These are phyloP conservation scores for Calyptommatus sinebrachiatus DNA, from an alignment of 2,113 vertebrate genomes.

Conservation along the genomic window DNA sequence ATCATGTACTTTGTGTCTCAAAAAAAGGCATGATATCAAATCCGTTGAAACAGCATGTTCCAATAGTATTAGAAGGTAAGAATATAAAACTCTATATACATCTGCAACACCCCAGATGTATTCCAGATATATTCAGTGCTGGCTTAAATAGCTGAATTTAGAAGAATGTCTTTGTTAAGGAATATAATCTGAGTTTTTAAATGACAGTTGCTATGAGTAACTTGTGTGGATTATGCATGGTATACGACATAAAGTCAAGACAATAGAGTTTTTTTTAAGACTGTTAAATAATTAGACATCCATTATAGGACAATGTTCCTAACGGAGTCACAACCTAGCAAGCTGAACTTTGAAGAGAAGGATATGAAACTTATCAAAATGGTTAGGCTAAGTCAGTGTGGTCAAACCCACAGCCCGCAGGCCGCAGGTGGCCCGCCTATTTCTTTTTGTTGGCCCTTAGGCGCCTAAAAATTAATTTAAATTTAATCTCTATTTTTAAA, in stretches of 20 bases:
- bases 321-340: not conserved
- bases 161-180: not conserved
- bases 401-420: too few species aligned
- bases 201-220: not conserved
- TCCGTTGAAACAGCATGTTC: conserved; percentile 33
- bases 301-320: not conserved
- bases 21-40: conserved; percentile 23
- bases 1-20: conserved; percentile 8
- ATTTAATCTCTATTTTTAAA: too few species aligned
- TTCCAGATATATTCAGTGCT: conserved; percentile 8
- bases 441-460: too few species aligned
- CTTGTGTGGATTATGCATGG: not conserved
- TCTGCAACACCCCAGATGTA: conserved; percentile 10
- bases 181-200: not conserved
- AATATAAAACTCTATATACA: not conserved
- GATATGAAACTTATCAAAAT: not conserved
- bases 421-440: too few species aligned
- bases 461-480: too few species aligned
- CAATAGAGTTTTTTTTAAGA: too few species aligned
- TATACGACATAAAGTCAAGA: not conserved
- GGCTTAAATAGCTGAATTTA: not conserved
- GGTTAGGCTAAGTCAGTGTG: not conserved
- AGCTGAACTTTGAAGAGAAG: not conserved
- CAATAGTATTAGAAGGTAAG: conserved; percentile 28
- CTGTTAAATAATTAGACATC: too few species aligned